phyloP scores from a whole-genome alignment of 2,797 vertebrate genomes.

The Peromyscus melanophrys region DNA sequence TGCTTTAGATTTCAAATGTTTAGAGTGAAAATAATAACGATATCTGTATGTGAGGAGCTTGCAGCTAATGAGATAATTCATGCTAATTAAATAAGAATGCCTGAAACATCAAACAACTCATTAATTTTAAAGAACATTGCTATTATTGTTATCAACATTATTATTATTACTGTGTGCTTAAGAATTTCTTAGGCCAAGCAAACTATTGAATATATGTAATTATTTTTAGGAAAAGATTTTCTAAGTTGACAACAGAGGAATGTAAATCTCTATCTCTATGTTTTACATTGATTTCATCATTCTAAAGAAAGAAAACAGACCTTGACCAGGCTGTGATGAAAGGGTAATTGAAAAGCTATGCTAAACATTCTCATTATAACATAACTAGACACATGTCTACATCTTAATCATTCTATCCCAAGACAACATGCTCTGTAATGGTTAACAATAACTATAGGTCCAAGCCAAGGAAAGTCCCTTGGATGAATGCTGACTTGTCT shows the following conservation, averaged over 20 bases:
- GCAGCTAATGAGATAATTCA: constrained; percentile 48
- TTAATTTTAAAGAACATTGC: constrained; percentile 14
- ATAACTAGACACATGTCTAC: constrained; percentile 27
- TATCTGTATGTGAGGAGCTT: background rate
- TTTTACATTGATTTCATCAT: constrained; percentile 26
- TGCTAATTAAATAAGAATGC: constrained; percentile 46
- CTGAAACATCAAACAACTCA: constrained; percentile 42
- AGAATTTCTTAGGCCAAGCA: constrained; percentile 21
- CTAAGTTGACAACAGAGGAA: background rate
- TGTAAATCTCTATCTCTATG: background rate
- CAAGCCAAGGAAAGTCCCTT: constrained; percentile 62
- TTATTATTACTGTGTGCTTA: constrained; percentile 17
- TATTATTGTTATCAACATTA: background rate
- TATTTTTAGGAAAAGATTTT: background rate
- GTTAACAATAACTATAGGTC: constrained; percentile 73
- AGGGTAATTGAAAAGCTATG: background rate
- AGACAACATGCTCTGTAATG: background rate
- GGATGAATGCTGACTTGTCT: constrained; percentile 39
- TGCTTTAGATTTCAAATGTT: constrained; percentile 50
- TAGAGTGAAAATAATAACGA: background rate
- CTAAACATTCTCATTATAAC: background rate
- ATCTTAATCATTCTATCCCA: constrained; percentile 45
- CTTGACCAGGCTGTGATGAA: background rate
- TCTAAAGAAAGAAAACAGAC: background rate
- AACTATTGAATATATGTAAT: constrained; percentile 6